Evolutionary conservation across 2,113 vertebrate species (phyloP).

Genomic region (Herpetotheres cachinnans): DNA sequence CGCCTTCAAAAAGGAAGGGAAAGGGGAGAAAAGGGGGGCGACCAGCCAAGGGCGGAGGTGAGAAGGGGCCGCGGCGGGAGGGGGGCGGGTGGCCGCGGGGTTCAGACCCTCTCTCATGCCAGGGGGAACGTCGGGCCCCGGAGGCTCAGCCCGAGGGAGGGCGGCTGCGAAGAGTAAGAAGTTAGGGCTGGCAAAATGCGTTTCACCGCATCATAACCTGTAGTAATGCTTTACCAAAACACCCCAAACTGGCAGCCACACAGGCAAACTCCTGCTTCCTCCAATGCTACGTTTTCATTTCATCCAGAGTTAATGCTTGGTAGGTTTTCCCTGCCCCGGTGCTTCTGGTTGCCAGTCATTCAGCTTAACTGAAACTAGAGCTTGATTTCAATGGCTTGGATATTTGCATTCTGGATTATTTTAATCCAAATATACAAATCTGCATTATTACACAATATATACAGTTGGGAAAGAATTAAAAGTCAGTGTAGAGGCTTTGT

Average conservation of each 20-base stretch:
- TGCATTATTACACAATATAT: not conserved
- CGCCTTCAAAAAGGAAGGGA: too few relatives aligned
- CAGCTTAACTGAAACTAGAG: not conserved
- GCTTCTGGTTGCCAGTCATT: not conserved
- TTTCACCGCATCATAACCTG: not conserved
- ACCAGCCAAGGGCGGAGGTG: too few relatives aligned
- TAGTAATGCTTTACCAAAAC: not conserved
- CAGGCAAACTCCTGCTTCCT: not conserved
- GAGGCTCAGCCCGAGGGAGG: not conserved
- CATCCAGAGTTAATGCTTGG: not conserved
- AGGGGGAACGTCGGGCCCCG: accelerated
- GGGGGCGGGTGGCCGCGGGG: too few relatives aligned
- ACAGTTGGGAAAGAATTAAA: not conserved
- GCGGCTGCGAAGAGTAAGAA: not conserved
- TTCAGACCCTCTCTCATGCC: not conserved
- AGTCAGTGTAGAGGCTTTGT: not conserved
- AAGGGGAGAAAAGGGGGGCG: accelerated
- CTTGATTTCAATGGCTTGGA: not conserved
- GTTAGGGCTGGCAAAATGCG: accelerated
- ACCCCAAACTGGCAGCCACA: accelerated
- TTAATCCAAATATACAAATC: not conserved
- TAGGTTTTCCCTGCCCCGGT: not conserved
- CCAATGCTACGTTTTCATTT: accelerated
- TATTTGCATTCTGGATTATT: not conserved
- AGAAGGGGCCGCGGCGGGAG: not conserved